phyloP scores from a whole-genome alignment of 2,888 invertebrate species.

The Eristalis pertinax region DNA sequence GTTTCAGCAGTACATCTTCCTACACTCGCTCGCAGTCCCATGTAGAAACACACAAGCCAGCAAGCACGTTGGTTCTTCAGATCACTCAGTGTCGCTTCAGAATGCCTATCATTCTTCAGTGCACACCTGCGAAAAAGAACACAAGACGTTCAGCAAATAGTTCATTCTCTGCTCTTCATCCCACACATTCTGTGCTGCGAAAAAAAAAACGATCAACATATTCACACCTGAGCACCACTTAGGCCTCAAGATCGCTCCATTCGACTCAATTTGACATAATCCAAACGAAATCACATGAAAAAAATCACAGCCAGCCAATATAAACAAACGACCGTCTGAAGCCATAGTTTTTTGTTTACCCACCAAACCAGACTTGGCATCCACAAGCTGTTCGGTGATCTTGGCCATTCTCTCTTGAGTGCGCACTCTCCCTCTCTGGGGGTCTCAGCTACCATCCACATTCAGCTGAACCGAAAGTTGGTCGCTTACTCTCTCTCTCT shows the following conservation, averaged over 20 bases:
- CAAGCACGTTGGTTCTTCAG: not conserved
- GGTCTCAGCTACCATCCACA: slow-evolving; percentile 44
- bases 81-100: not conserved
- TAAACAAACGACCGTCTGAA: slow-evolving; percentile 26
- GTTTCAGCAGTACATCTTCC: not conserved
- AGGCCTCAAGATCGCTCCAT: slow-evolving; percentile 28
- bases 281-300: slow-evolving; percentile 15
- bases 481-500: slow-evolving; percentile 15
- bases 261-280: slow-evolving; percentile 25
- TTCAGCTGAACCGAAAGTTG: slow-evolving; percentile 62
- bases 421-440: not conserved
- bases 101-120: not conserved
- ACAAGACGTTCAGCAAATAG: not conserved
- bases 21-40: not conserved
- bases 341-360: slow-evolving; percentile 40
- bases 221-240: slow-evolving; percentile 23
- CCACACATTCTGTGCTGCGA: not conserved
- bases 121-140: not conserved
- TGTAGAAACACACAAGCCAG: not conserved
- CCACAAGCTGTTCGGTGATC: slow-evolving; percentile 36
- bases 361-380: slow-evolving; percentile 23
- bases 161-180: not conserved
- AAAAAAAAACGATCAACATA: not conserved
- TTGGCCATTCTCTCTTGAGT: not conserved
- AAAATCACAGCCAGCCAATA: not conserved